Percentiles rank a stretch among this genome's conserved stretches.
These are phyloP conservation scores for Rhagologus leucostigma DNA, from an alignment of 2,113 vertebrate genomes.

Conservation along the genomic window DNA sequence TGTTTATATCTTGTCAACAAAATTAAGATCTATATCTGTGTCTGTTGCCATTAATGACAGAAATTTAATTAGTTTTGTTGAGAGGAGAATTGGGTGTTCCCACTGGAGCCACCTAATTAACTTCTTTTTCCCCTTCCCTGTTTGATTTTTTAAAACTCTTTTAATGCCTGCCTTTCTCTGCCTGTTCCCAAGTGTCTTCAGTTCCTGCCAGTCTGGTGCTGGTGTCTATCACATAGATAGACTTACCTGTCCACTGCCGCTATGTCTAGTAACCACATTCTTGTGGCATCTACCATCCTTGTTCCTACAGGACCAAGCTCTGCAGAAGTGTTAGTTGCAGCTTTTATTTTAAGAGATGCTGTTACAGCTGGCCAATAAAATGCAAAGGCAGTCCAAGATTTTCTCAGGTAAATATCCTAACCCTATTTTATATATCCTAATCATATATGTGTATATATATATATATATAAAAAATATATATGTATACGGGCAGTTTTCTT, in stretches of 20 bases:
- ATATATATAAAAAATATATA: rapidly evolving
- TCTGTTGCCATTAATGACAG: not conserved
- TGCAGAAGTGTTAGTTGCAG: not conserved
- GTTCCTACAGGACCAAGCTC: not conserved
- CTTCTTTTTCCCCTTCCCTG: not conserved
- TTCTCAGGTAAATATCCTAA: not conserved
- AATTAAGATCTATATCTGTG: not conserved
- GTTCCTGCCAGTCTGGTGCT: not conserved
- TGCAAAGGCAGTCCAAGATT: not conserved
- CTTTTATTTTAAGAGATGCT: not conserved
- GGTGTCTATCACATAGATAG: not conserved
- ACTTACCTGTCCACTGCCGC: not conserved
- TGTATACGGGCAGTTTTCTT: not conserved
- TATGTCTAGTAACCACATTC: not conserved
- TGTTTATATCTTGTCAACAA: not conserved
- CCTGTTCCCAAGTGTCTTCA: not conserved
- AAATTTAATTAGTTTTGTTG: not conserved
- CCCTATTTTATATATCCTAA: not conserved
- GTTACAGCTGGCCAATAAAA: not conserved
- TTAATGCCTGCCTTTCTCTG: not conserved
- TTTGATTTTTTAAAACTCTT: not conserved
- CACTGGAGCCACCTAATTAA: not conserved
- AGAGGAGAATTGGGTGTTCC: not conserved
- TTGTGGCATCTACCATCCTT: not conserved
- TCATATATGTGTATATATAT: too few species aligned